Conservation (phyloP, 2,113 vertebrate species). For the Bucco capensis region DNA sequence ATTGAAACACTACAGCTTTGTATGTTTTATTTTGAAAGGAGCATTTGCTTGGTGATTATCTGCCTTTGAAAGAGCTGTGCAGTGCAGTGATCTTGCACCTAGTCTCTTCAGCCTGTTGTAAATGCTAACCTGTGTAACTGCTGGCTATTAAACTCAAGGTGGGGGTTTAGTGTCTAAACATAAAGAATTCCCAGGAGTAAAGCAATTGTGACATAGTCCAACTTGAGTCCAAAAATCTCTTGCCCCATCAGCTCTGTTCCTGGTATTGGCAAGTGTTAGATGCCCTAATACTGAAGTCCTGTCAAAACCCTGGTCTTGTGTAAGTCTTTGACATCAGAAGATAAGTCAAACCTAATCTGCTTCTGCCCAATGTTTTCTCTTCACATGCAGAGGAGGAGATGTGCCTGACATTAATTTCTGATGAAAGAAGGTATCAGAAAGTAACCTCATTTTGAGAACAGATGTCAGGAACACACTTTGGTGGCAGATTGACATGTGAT, state of each 20-base stretch:
- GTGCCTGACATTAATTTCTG: fast-evolving
- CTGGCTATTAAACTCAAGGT: background rate
- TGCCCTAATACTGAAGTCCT: background rate
- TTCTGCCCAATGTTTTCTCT: background rate
- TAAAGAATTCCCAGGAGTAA: background rate
- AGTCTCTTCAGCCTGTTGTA: background rate
- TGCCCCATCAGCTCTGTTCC: background rate
- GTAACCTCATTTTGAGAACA: background rate
- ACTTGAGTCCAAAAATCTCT: background rate
- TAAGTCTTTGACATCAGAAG: background rate
- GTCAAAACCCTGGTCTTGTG: background rate
- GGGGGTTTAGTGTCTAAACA: background rate
- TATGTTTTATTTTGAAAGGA: background rate
- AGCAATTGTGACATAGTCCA: background rate
- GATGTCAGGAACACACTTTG: fast-evolving
- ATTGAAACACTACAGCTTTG: background rate
- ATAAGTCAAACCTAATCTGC: background rate
- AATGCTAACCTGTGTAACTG: background rate
- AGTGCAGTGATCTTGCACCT: background rate
- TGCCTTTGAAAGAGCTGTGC: background rate
- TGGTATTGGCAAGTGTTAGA: background rate
- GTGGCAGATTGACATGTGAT: background rate
- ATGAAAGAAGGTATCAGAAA: background rate
- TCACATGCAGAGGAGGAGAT: background rate
- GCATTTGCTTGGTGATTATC: background rate